These are phyloP conservation scores for Sitta carolinensis DNA, from an alignment of 2,797 vertebrate species.

Conservation along the genomic window DNA sequence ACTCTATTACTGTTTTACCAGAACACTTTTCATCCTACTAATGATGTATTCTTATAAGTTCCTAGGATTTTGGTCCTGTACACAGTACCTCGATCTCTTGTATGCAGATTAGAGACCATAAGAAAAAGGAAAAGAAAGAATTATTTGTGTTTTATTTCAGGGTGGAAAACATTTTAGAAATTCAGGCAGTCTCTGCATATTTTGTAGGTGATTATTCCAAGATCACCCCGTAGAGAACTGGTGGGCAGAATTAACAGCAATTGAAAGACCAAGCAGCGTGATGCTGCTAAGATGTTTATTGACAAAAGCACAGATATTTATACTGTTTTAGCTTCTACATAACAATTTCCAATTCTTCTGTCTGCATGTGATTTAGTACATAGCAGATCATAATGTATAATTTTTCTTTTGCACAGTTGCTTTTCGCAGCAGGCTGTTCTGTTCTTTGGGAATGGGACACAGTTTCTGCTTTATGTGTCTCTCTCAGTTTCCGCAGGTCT, in stretches of 20 bases:
- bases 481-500: neutral
- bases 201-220: neutral
- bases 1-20: neutral
- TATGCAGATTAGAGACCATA: neutral
- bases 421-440: neutral
- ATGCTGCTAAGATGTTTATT: neutral
- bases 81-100: neutral
- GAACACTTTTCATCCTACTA: neutral
- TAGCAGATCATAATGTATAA: too few relatives aligned
- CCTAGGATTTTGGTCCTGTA: neutral
- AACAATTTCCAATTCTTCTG: neutral
- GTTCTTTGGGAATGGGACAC: neutral
- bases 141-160: neutral
- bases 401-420: neutral
- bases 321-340: neutral
- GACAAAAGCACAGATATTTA: neutral
- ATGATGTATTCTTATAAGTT: neutral
- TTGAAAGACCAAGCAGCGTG: neutral
- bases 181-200: neutral
- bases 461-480: neutral
- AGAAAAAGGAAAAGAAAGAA: neutral
- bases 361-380: neutral
- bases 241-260: rapidly evolving
- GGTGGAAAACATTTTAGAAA: neutral
- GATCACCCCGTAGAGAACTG: neutral